Evolutionary conservation across 2,888 invertebrate species (phyloP).

Genomic region (Anarsia innoxiella): DNA sequence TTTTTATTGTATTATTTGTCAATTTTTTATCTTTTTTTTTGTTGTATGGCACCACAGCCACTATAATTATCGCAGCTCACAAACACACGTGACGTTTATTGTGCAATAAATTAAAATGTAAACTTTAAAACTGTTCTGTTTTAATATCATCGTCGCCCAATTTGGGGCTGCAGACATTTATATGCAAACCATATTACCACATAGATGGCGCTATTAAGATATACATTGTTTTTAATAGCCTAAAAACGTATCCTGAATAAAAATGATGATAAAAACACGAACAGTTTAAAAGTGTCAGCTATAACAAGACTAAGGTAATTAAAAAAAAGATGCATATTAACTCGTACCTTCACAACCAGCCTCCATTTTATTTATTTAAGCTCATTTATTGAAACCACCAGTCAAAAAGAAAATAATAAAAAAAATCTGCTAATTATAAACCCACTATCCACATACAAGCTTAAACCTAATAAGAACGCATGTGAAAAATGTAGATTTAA

Average conservation of each 20-base stretch:
- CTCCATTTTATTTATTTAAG: slow-evolving; percentile 41
- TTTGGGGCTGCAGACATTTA: no score
- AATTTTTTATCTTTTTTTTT: slow-evolving; percentile 57
- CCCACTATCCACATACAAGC: no score
- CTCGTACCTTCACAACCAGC: slow-evolving; percentile 54
- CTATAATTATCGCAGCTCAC: slow-evolving; percentile 39
- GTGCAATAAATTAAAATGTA: slow-evolving; percentile 12
- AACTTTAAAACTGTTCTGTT: slow-evolving; percentile 20
- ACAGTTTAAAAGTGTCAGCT: slow-evolving; percentile 33
- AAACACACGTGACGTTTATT: slow-evolving; percentile 31
- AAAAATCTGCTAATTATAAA: background rate
- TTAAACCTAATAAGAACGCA: no score
- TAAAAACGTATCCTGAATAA: no score
- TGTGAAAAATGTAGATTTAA: no score
- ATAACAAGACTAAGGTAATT: slow-evolving; percentile 35
- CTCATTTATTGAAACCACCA: slow-evolving; percentile 45
- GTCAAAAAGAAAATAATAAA: slow-evolving; percentile 4
- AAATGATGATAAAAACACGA: no score
- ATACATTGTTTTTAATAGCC: no score
- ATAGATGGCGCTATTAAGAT: no score
- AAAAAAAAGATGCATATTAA: slow-evolving; percentile 42
- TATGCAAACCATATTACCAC: no score
- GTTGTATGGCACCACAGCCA: slow-evolving; percentile 69
- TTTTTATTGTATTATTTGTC: slow-evolving; percentile 70
- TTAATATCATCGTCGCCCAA: no score